These are phyloP conservation scores for Vulpes lagopus DNA, from an alignment of 2,113 vertebrate genomes.

Conservation along the genomic window DNA sequence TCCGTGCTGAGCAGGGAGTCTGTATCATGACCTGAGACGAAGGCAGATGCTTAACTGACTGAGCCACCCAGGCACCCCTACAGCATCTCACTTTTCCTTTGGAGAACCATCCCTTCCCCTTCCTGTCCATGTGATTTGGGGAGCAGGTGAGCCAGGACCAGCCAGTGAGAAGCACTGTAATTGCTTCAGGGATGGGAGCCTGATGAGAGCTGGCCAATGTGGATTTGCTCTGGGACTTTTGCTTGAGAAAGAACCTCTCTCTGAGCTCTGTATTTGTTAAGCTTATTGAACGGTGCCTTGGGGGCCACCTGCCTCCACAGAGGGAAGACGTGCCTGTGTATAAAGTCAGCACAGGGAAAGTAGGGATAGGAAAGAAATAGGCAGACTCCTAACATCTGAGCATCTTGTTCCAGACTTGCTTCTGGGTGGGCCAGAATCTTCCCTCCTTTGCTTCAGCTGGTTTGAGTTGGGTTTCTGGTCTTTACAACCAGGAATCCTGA, in stretches of 20 bases:
- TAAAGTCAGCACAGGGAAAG: neutral
- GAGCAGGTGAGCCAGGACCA: neutral
- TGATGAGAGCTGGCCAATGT: neutral
- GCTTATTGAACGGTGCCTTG: accelerated
- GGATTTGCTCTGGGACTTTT: neutral
- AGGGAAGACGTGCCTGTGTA: neutral
- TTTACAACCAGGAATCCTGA: neutral
- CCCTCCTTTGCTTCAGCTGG: neutral
- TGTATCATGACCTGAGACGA: no score
- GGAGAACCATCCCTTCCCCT: neutral
- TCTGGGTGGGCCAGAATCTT: neutral
- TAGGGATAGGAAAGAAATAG: neutral
- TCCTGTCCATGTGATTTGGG: neutral
- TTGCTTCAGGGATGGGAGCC: neutral
- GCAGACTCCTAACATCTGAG: neutral
- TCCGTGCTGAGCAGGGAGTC: no score
- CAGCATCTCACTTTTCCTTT: neutral
- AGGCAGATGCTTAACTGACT: no score
- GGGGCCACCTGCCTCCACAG: neutral
- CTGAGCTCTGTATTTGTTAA: neutral
- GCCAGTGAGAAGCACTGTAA: neutral
- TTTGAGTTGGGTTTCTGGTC: neutral
- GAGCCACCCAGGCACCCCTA: no score
- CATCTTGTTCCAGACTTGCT: neutral
- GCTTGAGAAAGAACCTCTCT: neutral